Conservation (phyloP, 2,888 invertebrate species). For the Aporophyla nigra region DNA sequence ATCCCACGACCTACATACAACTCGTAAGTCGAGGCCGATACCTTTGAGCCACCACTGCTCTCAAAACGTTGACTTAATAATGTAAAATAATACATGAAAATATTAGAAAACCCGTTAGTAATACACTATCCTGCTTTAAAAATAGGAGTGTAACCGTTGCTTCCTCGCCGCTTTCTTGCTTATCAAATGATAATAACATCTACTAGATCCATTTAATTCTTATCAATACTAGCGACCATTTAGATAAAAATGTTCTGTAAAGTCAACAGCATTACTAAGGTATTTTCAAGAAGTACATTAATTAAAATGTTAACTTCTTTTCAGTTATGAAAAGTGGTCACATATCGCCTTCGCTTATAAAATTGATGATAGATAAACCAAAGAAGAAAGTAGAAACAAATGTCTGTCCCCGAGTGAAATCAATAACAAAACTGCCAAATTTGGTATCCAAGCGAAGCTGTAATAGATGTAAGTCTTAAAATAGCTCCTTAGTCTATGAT, state of each 20-base stretch:
- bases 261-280: no score
- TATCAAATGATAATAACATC: not conserved
- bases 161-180: not conserved
- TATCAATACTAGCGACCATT: not conserved
- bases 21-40: no score
- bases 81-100: not conserved
- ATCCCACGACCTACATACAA: no score
- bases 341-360: conserved; percentile 44
- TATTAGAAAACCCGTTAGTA: not conserved
- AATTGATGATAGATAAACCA: conserved; percentile 46
- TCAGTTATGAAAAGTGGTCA: conserved; percentile 29
- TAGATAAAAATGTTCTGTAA: not conserved
- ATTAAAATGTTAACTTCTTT: conserved; percentile 14
- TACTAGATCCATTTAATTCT: not conserved
- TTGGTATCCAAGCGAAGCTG: not conserved
- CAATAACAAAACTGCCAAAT: not conserved
- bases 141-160: not conserved
- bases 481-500: not conserved
- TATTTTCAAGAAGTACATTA: no score
- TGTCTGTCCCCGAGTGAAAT: not conserved
- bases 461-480: conserved; percentile 7
- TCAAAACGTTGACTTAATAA: no score
- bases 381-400: conserved; percentile 1
- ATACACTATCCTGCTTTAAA: not conserved
- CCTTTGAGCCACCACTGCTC: no score